A percentile compares a stretch with the other conserved stretches of the same genome.
Conservation (phyloP, 30 jellyfish, hydroid and myxozoan genomes). For the Hydractinia echinata region DNA sequence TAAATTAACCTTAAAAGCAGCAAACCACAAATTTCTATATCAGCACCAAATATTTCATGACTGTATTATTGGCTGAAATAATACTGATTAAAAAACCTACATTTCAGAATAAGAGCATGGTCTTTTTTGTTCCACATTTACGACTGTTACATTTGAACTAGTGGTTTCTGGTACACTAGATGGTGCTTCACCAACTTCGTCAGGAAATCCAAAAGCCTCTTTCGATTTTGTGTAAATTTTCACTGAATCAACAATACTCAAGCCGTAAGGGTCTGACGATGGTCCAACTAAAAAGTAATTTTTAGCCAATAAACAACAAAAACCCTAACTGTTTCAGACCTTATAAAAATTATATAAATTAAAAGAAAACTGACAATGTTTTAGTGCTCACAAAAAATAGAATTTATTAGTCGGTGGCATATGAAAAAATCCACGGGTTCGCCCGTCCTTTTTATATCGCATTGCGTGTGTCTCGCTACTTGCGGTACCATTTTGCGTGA, state of each 20-base stretch:
- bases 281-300: constrained; percentile 67
- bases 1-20: no score
- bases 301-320: neutral
- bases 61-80: neutral
- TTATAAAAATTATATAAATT: neutral
- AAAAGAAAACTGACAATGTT: neutral
- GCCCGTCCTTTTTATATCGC: no score
- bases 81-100: neutral
- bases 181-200: constrained; percentile 28
- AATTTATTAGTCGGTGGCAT: neutral
- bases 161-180: constrained; percentile 6
- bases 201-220: constrained; percentile 70
- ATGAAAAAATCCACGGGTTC: no score
- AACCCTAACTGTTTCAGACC: neutral
- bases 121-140: neutral
- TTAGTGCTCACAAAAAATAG: neutral
- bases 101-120: constrained; percentile 35
- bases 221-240: constrained; percentile 69
- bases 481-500: no score
- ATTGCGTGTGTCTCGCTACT: no score
- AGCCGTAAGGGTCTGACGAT: constrained; percentile 90
- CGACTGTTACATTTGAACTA: neutral
- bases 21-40: neutral
- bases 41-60: neutral
- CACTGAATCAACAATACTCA: constrained; percentile 81